Evolutionary conservation across 2,888 invertebrate genomes (phyloP).

Genomic region (Oxycera nigricornis): DNA sequence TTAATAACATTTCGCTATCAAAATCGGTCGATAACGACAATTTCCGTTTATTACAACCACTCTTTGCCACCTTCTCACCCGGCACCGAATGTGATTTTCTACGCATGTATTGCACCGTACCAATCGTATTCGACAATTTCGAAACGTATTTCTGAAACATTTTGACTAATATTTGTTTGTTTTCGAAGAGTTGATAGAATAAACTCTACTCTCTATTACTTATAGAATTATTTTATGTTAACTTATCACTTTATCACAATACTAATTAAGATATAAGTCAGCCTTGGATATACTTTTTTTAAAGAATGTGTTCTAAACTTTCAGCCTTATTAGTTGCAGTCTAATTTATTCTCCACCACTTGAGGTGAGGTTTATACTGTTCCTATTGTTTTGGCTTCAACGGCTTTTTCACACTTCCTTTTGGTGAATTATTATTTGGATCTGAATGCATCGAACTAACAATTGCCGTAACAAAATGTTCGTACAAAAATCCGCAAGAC

Average conservation of each 20-base stretch:
- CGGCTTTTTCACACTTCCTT: constrained; percentile 39
- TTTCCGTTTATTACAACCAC: constrained; percentile 24
- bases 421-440: constrained; percentile 43
- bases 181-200: neutral
- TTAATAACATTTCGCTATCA: constrained; percentile 42
- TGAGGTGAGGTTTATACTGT: constrained; percentile 40
- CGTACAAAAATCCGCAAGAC: constrained; percentile 60
- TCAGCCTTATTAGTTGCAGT: constrained; percentile 21
- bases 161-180: neutral
- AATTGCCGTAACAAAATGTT: constrained; percentile 58
- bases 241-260: too few relatives aligned
- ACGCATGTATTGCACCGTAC: constrained; percentile 48
- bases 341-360: neutral
- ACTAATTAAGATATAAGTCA: neutral
- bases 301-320: too few relatives aligned
- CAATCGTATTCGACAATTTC: constrained; percentile 58
- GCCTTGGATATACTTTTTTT: neutral
- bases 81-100: constrained; percentile 41
- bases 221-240: too few relatives aligned
- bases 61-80: constrained; percentile 30
- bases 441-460: constrained; percentile 51
- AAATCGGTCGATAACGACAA: constrained; percentile 17
- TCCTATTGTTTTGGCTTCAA: constrained; percentile 46
- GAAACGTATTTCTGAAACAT: constrained; percentile 60
- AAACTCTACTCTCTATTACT: too few relatives aligned